Base-by-base conservation (phyloP, 2,888 invertebrate species). In the Stenotaenia linearis region DNA sequence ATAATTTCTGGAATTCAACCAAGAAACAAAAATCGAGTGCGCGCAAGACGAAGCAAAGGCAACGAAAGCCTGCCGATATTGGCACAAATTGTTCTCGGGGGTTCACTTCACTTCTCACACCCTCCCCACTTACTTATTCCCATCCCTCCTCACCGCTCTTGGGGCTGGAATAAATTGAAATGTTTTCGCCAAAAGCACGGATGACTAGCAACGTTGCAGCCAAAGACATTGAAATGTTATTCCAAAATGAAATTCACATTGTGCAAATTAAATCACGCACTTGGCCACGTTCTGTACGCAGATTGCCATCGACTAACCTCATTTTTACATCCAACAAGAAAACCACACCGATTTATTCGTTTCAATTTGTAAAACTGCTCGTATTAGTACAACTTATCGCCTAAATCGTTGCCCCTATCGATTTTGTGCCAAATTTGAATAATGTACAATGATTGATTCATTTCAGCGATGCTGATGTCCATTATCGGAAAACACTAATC, bases 1-100 rank as follows among this genome's bases (percentile, higher is more conserved):
- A 69, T 69, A 69, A 69, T 69, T 69, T 69, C 69, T 69, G 69
- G 69, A 69, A 69, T 69, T 69, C 69, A 69, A 69, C 69, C 69
- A 69, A 69, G 69, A 69, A 69, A 69, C 69, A 69, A 69, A 69
- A 69, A 69, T 69, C 69, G 69, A 69, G 69, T 23, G 25, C 23
- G 69, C n/a, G 69, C 18, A 32, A 32, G 32, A 18, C 45, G 45
- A 45, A 45, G 45, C 6, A 45, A 45, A 69, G 10, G 69, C 50
- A 50, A n/a, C 50, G 50, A 50, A 50, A 50, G 50, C 50, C 50
- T 50, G 69, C 69, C 69, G 69, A 69, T 69, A 69, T 69, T 69
- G 69, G 69, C 69, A 69, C 69, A 69, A 69, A 69, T 69, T 69
- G 69, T 69, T 69, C 69, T 69, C 69, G 12, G 69, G 69, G 69